Percentiles rank a stretch among this genome's conserved stretches.
Evolutionary conservation across 2,888 invertebrate species (phyloP).

Genomic region (Epirrhoe alternata): DNA sequence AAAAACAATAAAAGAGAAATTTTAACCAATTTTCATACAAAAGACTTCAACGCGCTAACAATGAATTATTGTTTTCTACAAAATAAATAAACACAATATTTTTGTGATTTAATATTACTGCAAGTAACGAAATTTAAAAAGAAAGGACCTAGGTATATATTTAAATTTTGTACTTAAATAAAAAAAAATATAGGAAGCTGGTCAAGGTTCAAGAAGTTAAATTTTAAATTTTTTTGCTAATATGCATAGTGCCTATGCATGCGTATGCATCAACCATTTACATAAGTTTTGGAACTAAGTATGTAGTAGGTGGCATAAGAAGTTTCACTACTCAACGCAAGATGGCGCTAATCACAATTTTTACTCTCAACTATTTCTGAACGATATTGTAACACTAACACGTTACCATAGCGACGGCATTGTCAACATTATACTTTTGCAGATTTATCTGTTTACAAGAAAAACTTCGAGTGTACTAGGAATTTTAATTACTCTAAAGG

Average conservation of each 20-base stretch:
- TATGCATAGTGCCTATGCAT: background rate
- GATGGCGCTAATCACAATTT: slow-evolving; percentile 42
- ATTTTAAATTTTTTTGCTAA: too few relatives aligned
- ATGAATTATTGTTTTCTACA: background rate
- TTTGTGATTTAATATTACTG: background rate
- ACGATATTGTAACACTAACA: slow-evolving; percentile 3
- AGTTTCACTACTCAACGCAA: slow-evolving; percentile 46
- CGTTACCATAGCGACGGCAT: slow-evolving; percentile 48
- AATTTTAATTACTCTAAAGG: background rate
- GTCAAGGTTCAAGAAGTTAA: too few relatives aligned
- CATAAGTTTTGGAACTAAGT: background rate
- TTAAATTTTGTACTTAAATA: too few relatives aligned
- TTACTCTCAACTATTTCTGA: slow-evolving; percentile 6
- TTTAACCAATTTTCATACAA: slow-evolving; percentile 1
- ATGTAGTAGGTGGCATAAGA: slow-evolving; percentile 14
- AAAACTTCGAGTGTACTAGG: background rate
- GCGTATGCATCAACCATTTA: background rate
- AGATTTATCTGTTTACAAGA: background rate
- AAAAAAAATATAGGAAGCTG: too few relatives aligned
- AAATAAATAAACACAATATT: background rate
- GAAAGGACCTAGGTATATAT: too few relatives aligned
- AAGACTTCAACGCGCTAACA: slow-evolving; percentile 9
- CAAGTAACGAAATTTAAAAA: background rate
- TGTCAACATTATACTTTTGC: slow-evolving; percentile 9
- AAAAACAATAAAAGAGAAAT: too few relatives aligned